Base-by-base conservation (phyloP, 92 coral and sea anemone species). In the Parazoanthus darwini region DNA sequence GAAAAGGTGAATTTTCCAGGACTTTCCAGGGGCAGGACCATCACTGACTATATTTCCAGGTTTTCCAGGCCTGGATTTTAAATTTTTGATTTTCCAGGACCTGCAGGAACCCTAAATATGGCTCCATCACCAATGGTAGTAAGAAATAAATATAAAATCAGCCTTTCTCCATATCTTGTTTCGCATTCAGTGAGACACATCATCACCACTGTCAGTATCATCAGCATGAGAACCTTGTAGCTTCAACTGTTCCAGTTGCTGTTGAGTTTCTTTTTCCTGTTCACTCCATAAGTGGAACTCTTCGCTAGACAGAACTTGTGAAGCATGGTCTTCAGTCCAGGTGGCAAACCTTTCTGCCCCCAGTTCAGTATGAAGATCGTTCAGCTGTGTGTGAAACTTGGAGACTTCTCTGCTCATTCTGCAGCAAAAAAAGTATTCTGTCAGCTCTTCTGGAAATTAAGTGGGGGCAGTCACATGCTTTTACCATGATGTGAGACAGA, bases 251-350 rank as follows among this genome's bases (percentile, higher is more conserved):
- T 93, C 87, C 20, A 92, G 78, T 14, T 87, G 92, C 77, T 81
- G 85, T 36, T 79, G 85, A 6, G 91, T 89, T 66, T 93, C 91
- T 72, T 91, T 86, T 73, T 95, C 94, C 75, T 94, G 93, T 43
- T 93, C 90, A 44, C 58, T 77, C 98, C 98, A 95, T 14, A 92
- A 88, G 79, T 90, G 89, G 58, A 88, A 93, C 81, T 90, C 90
- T 54, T 95, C 88, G 77, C 91, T 65, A 23, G 96, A 82, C 72
- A 95, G 93, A 11, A 95, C 98, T 80, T 95, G 92, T 23, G 90
- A 89, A 8, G 98, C 98, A 89, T 95, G 98, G 84, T 95, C 98
- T 72, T 89, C 91, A 11, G 96, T 92, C 98, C 98, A 95, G 71
- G 93, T 93, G 13, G 88, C 93, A 88, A 95, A 90, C 90, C 90